Evolutionary conservation across 2,888 invertebrate species (phyloP), one percentile per base, ranked within the genome.

Genomic region (Lochmaea capreae): DNA sequence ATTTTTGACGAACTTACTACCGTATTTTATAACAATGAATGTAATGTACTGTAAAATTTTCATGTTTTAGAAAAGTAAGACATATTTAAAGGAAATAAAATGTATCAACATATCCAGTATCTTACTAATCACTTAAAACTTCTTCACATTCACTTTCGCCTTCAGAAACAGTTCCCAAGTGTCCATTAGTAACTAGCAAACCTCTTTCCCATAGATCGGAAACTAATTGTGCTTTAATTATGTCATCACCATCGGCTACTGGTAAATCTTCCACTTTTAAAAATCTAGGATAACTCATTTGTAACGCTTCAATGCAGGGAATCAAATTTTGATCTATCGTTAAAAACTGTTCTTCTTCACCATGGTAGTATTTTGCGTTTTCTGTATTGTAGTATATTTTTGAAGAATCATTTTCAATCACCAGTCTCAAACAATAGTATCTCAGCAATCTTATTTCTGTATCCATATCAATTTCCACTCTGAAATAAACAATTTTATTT

Each of bases 301-400:
- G 91, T 46, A 98, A 88, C 70, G 89, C 89, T 83, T 93, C 92
- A 14, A 97, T 88, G 0, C 92, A 93, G 2, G 92, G 91, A 0
- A 93, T 92, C 77, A 92, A 88, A 1, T 91, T 89, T 2, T 90
- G 88, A 12, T 92, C 91, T 74, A 98, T 90, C 84, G 95, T 95
- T 75, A 98, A 86, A 84, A 89, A 93, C 81, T 93, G 93, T 1
- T 91, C 89, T 46, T 96, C 96, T 84, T 91, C 92, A 49, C 93
- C 95, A 84, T 96, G 95, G 84, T 96, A 97, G 81, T 94, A 93
- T 77, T 94, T 89, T 0, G 94, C 93, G 87, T 98, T 98, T 83
- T 97, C 96, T 59, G 92, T 89, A 78, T 93, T 92, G 86, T 95
- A 95, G 87, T 96, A 98, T 46, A 97, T 83, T 65, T 91, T 90